phyloP scores from a whole-genome alignment of 2,888 invertebrate species.

The Lasioglossum vierecki region DNA sequence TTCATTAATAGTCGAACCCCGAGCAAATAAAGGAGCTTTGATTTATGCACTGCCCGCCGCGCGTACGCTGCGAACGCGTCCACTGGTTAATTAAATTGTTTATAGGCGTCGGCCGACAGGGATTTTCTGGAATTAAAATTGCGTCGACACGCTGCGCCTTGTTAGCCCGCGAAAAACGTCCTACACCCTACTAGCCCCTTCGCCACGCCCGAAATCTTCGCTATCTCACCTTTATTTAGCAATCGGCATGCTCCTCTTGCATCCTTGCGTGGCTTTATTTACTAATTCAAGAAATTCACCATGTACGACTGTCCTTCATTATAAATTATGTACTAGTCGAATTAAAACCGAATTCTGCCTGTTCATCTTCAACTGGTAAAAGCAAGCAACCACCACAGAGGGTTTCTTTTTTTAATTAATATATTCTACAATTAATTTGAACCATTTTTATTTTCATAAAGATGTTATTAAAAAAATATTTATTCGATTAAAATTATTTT shows the following conservation, averaged over 20 bases:
- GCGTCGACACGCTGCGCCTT: background rate
- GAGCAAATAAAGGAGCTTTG: slow-evolving; percentile 58
- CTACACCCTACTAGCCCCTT: background rate
- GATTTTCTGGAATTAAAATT: slow-evolving; percentile 52
- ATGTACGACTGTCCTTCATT: background rate
- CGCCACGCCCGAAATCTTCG: background rate
- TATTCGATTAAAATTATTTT: background rate
- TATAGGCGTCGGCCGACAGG: slow-evolving; percentile 28
- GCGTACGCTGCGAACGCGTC: slow-evolving; percentile 45
- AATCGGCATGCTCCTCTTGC: background rate
- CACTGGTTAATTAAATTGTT: slow-evolving; percentile 57
- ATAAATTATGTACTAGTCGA: background rate
- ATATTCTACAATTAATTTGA: no score
- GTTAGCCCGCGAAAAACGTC: slow-evolving; percentile 17
- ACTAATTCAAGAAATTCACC: background rate
- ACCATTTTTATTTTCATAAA: no score
- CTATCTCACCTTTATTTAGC: background rate
- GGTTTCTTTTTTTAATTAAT: no score
- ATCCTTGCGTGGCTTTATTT: background rate
- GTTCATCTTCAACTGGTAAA: background rate
- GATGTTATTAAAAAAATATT: no score
- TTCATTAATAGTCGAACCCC: slow-evolving; percentile 63
- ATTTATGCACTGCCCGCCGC: slow-evolving; percentile 57
- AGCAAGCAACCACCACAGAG: no score
- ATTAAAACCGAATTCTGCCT: background rate